Evolutionary conservation across 2,113 vertebrate genomes (phyloP).

Genomic region (Geothlypis trichas): DNA sequence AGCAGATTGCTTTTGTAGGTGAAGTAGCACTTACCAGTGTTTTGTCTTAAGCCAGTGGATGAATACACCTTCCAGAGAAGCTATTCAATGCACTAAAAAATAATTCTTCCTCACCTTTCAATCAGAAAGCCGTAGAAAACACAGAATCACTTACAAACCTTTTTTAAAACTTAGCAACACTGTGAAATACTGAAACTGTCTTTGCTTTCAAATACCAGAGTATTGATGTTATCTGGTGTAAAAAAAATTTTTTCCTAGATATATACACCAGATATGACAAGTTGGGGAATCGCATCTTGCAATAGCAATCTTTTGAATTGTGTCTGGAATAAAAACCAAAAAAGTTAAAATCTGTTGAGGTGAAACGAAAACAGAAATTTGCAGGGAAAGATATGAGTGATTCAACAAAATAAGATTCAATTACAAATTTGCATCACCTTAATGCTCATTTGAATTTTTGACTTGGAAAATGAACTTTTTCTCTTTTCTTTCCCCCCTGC

Average conservation of each 20-base stretch:
- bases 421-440: not conserved
- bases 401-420: not conserved
- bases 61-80: not conserved
- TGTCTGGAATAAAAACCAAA: not conserved
- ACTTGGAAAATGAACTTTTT: not conserved
- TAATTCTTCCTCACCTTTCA: not conserved
- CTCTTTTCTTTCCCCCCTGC: rapidly evolving
- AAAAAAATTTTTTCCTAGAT: not conserved
- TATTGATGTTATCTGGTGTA: not conserved
- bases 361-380: not conserved
- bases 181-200: not conserved
- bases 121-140: not conserved
- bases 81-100: not conserved
- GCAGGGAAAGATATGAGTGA: not conserved
- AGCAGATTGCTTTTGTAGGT: not conserved
- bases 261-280: not conserved
- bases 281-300: not conserved
- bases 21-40: not conserved
- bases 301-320: not conserved
- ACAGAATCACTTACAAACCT: not conserved
- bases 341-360: not conserved
- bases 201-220: not conserved
- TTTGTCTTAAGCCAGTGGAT: not conserved
- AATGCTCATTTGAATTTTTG: not conserved
- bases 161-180: not conserved